Conservation (phyloP, 2,113 vertebrate species). For the Recurvirostra avosetta region DNA sequence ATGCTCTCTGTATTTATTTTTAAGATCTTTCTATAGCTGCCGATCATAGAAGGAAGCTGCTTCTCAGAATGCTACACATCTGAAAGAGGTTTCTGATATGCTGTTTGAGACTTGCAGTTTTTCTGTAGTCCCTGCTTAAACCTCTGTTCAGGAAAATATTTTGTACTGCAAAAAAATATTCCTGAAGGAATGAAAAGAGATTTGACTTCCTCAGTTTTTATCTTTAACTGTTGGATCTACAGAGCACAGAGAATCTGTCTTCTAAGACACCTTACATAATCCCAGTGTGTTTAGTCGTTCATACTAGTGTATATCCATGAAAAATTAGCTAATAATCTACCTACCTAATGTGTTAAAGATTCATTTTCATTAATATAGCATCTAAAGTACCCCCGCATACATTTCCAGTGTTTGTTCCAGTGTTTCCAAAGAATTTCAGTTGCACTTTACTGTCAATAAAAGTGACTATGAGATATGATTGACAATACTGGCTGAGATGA, state of each 20-base stretch:
- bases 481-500: neutral
- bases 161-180: neutral
- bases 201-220: neutral
- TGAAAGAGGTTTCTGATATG: neutral
- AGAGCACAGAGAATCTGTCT: neutral
- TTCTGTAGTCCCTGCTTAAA: neutral
- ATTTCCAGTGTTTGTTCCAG: neutral
- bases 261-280: neutral
- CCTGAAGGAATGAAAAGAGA: neutral
- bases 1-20: neutral
- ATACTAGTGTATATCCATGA: neutral
- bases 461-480: neutral
- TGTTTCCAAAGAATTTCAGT: neutral
- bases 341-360: neutral
- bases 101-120: neutral
- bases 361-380: neutral
- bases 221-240: neutral
- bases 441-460: neutral
- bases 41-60: neutral
- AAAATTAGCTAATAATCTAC: neutral
- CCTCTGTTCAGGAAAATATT: neutral
- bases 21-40: neutral
- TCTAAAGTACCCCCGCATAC: neutral
- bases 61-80: neutral
- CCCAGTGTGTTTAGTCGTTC: neutral